phyloP scores from a whole-genome alignment of 2,888 invertebrate genomes.

The Tineola bisselliella region DNA sequence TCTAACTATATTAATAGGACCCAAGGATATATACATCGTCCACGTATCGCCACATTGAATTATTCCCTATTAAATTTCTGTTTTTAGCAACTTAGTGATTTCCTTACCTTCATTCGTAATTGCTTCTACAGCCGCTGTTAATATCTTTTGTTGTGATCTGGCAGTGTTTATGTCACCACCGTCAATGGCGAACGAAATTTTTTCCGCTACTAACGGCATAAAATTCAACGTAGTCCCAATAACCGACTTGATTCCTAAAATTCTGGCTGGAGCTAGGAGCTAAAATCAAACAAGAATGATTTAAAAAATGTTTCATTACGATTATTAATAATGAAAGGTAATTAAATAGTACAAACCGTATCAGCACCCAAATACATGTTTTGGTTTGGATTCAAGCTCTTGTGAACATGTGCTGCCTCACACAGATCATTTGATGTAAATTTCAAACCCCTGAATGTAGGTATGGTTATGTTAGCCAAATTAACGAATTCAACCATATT shows the following conservation, averaged over 20 bases:
- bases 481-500: constrained; percentile 76
- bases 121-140: constrained; percentile 58
- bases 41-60: no score
- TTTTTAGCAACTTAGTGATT: no score
- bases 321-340: no score
- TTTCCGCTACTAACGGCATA: constrained; percentile 66
- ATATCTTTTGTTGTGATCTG: constrained; percentile 59
- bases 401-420: constrained; percentile 71
- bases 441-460: constrained; percentile 84
- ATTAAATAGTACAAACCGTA: constrained; percentile 62
- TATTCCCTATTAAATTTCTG: no score
- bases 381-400: constrained; percentile 57
- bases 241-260: constrained; percentile 76
- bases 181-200: constrained; percentile 65
- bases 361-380: constrained; percentile 75
- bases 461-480: constrained; percentile 69
- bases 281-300: constrained; percentile 30
- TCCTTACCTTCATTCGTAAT: constrained; percentile 62
- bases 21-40: no score
- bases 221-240: constrained; percentile 78
- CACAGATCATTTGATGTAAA: constrained; percentile 79
- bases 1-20: no score
- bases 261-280: constrained; percentile 73
- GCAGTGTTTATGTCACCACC: constrained; percentile 56
- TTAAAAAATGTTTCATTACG: no score